Percentiles rank a stretch among this genome's conserved stretches.
These are phyloP conservation scores for Drosophila pandora DNA, from an alignment of 1,140 invertebrate genomes.

Conservation along the genomic window DNA sequence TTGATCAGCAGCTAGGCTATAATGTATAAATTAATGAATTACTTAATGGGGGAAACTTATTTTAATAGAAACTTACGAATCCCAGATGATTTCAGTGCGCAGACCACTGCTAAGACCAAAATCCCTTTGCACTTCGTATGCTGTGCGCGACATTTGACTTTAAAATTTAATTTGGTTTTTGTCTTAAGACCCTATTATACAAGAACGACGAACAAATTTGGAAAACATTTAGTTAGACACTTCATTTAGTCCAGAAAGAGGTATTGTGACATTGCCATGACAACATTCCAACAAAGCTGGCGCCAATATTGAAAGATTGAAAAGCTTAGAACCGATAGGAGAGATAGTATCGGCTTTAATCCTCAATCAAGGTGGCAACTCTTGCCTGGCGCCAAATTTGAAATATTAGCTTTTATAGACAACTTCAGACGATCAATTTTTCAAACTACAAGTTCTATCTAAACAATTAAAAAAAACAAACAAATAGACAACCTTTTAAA, in stretches of 20 bases:
- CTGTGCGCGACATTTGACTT: conserved; percentile 44
- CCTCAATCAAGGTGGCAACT: not conserved
- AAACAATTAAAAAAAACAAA: not conserved
- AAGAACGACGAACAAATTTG: not conserved
- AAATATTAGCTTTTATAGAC: too few species aligned
- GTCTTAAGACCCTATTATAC: not conserved
- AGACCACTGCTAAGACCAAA: conserved; percentile 64
- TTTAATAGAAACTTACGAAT: conserved; percentile 60
- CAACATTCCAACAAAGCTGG: conserved; percentile 25
- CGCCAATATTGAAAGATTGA: conserved; percentile 21
- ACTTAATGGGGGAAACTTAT: not conserved
- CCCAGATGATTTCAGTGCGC: conserved; percentile 74
- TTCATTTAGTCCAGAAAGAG: conserved; percentile 6
- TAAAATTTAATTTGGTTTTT: not conserved
- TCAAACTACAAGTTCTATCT: too few species aligned
- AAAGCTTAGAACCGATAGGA: not conserved
- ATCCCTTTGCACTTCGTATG: conserved; percentile 71
- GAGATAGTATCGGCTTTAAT: not conserved
- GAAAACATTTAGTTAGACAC: not conserved
- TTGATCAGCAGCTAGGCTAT: conserved; percentile 58
- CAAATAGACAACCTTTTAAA: not conserved
- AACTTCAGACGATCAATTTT: too few species aligned
- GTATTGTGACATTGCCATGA: conserved; percentile 15
- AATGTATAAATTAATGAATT: not conserved
- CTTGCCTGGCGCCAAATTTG: not conserved